phyloP scores from a whole-genome alignment of 2,113 vertebrate genomes.

The Elachura formosa region DNA sequence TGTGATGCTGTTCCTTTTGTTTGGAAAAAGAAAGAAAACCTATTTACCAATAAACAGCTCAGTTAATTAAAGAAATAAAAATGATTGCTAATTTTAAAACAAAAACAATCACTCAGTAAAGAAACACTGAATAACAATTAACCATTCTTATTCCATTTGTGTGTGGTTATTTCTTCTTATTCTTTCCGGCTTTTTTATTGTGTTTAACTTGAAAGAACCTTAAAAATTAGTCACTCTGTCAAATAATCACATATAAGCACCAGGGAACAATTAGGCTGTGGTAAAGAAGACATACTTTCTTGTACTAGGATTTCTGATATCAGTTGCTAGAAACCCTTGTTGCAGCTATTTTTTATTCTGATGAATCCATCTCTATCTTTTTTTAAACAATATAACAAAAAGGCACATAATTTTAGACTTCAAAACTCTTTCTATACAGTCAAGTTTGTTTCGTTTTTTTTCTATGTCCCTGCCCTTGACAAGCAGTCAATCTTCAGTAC shows the following conservation, averaged over 20 bases:
- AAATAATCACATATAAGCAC: background rate
- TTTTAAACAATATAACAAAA: background rate
- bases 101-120: background rate
- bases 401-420: background rate
- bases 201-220: background rate
- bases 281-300: background rate
- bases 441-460: background rate
- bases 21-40: background rate
- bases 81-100: background rate
- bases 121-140: background rate
- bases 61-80: background rate
- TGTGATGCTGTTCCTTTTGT: background rate
- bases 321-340: background rate
- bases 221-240: background rate
- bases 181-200: background rate
- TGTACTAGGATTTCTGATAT: background rate
- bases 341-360: background rate
- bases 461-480: background rate
- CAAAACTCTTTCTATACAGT: background rate
- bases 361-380: background rate
- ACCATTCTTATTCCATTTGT: background rate
- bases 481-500: slow-evolving; percentile 16
- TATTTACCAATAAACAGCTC: background rate
- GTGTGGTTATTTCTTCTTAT: background rate
- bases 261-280: background rate